Base-by-base conservation (phyloP, 2,888 invertebrate genomes). In the Machimus atricapillus region DNA sequence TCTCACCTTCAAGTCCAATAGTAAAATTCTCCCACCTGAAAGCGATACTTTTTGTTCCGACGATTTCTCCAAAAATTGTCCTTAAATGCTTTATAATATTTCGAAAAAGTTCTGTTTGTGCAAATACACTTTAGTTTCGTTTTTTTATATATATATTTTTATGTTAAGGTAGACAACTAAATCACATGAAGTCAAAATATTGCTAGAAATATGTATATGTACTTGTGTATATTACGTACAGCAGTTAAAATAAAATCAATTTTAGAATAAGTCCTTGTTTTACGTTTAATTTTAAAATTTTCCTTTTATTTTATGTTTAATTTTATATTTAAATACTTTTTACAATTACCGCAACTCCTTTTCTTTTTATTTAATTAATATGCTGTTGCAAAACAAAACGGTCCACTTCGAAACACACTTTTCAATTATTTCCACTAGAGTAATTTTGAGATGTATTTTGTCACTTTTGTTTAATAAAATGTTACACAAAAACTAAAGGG, bases 381-480 rank as follows among this genome's bases (percentile, higher is more conserved):
- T 37, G 40, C 76, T 37, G 76, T 27, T 37, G 19, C 16, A 76
- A 66, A 82, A 82, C 19, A 58, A 58, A 82, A 82, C 37, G 27
- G 52, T 66, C 56, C 82, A 82, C 82, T 85, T 79, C 34, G 19
- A 85, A 83, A 83, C 9, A 66, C 83, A 83, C 83, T 83, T 83
- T 83, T 27, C 27, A 40, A 73, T 40, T 74, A 46, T 74, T 85
- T 85, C 74, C 74, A 73, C 74, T 85, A 74, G 82, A 23, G 66
- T 58, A 85, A 85, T 85, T 85, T 85, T 85, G 85, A 66, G 66
- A 85, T 46, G n/a, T 79, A 46, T 73, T 73, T 85, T 85, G 73
- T 85, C 74, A 74, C 74, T 85, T 85, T 85, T 7, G 74, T 74
- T 74, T 43, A 74, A 66, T 66, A 23, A 85, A 73, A 43, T 34